Evolutionary conservation across 1,140 invertebrate species (phyloP), one percentile per base, ranked within the genome.

Genomic region (Penaeus vannamei): DNA sequence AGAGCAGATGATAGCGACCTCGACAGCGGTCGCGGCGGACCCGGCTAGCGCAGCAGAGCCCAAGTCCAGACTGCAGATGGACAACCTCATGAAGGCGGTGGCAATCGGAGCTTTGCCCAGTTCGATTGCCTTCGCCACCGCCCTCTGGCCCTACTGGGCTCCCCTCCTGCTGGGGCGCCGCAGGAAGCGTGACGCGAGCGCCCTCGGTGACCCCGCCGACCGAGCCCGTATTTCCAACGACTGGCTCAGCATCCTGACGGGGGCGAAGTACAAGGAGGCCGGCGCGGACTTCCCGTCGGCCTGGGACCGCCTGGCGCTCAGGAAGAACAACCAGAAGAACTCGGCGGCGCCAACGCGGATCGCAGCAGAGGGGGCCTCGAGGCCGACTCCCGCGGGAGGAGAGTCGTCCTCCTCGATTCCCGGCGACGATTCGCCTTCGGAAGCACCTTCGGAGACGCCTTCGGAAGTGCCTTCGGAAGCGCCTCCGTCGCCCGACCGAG

Each of bases 61-160:
- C 14, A 72, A 62, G 23, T 42, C 20, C n/a, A 32, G 22, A 53
- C 53, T 53, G 17, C 53, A 53, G 14, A 84, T 86, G 66, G 85
- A 90, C 53, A 90, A 62, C 42, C 29, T 91, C 14, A 82, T 91
- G 77, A 91, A 88, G 36, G 91, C 91, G 14, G 86, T 91, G 23
- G 88, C 91, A 29, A 90, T 91, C 23, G 91, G 91, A 60, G 89
- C 91, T 17, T 64, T 91, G 29, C 91, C 91, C 10, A 91, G 91
- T 62, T 82, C 85, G n/a, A 88, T 91, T 42, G 91, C 91, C n/a
- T 79, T 91, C 19, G 89, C 86, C 26, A 85, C 91, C 14, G 91
- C 91, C 8, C 80, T 90, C 61, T 91, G 87, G 87, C 91, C 91
- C 3, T 87, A 90, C 79, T 91, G 91, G 91, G 91, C 91, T 61